Evolutionary conservation across 2,888 invertebrate species (phyloP), one percentile per base, ranked within the genome.

Genomic region (Bombylius major): DNA sequence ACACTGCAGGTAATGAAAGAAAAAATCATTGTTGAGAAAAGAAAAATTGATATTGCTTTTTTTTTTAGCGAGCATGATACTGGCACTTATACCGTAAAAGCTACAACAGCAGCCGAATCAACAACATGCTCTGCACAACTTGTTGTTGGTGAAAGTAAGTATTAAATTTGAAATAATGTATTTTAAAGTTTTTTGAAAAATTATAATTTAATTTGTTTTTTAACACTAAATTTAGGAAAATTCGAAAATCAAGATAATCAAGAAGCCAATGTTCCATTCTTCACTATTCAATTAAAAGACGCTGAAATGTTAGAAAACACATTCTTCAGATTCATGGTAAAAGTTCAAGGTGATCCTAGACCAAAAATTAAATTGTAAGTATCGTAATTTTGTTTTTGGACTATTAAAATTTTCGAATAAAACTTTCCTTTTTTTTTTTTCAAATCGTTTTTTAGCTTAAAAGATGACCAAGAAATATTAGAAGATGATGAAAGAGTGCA

Each of bases 341-440:
- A 89, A 73, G 86, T 92, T 54, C 84, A 84, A 64, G 93, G 93
- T 11, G 85, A 89, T 65, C 93, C 94, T 2, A 87, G 86, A 68
- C 97, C 98, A 1, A 85, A 84, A 61, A 82, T 97, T 50, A 85
- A 84, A 73, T 96, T 97, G 96, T 94, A 77, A 83, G 88, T 82
- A 65, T 14, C 42, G 54, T 47, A 58, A 44, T 23, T 23, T 23
- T 23, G 2, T 23, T 23, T 23, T 23, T 3, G 23, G 23, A 23
- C 23, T 23, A 13, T 46, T 45, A 9, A 23, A 23, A 23, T 23
- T 23, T 23, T 23, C 23, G 23, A 23, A 23, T 23, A 23, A 23
- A 23, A 23, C 23, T 2, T 23, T 23, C 4, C 12, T 50, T 50
- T n/a, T 47, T 31, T 47, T 47, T 50, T n/a, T 47, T 31, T 47